phyloP scores from a whole-genome alignment of 1,140 invertebrate genomes.

The Sinonovacula constricta region DNA sequence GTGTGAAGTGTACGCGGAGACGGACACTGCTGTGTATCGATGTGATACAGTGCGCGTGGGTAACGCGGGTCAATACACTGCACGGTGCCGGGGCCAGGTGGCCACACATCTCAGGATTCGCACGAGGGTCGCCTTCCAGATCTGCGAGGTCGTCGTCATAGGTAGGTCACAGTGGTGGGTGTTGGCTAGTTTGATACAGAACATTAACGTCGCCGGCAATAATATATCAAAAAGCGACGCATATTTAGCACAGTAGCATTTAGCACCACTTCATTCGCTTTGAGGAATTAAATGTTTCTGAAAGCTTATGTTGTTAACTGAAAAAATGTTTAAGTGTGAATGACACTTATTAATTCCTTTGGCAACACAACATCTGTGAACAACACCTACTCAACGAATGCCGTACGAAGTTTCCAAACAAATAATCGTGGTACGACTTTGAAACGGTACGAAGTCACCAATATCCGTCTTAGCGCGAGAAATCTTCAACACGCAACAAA shows the following conservation, averaged over 20 bases:
- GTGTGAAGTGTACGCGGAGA: neutral
- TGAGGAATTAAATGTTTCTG: no score
- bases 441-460: neutral
- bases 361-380: neutral
- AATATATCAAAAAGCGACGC: neutral
- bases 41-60: neutral
- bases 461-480: no score
- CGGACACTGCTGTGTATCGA: neutral
- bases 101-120: conserved; percentile 17
- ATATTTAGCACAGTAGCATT: no score
- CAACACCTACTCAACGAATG: no score
- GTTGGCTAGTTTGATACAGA: neutral
- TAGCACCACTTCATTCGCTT: no score
- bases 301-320: neutral
- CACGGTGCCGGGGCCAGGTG: neutral
- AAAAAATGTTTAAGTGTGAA: neutral
- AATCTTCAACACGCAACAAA: no score
- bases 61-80: neutral
- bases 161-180: neutral
- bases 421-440: neutral
- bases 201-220: neutral
- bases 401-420: no score
- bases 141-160: conserved; percentile 43
- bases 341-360: neutral
- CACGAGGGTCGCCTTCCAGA: neutral